A percentile compares a stretch with the other conserved stretches of the same genome.
Evolutionary conservation across 2,797 vertebrate species (phyloP).

Genomic region (Alca torda): DNA sequence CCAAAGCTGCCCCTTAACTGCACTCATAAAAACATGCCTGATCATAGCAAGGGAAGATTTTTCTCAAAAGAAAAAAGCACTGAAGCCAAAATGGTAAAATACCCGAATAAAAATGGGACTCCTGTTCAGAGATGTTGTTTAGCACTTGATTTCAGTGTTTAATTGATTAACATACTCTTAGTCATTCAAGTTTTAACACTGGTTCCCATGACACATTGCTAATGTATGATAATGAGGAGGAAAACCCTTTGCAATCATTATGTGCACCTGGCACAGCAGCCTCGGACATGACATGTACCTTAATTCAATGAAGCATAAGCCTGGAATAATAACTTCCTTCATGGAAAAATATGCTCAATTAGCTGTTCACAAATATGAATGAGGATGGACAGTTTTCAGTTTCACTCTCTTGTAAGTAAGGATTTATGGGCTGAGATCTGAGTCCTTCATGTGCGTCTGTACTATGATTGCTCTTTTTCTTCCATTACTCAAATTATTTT

Average conservation of each 20-base stretch:
- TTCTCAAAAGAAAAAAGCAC: not conserved
- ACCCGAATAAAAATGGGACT: not conserved
- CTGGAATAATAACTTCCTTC: slow-evolving; percentile 11
- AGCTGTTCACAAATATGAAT: not conserved
- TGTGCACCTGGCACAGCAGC: not conserved
- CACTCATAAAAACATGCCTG: not conserved
- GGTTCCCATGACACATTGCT: not conserved
- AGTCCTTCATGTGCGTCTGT: not conserved
- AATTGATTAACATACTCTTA: not conserved
- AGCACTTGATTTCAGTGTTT: not conserved
- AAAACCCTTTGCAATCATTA: not conserved
- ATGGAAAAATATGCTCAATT: slow-evolving; percentile 19
- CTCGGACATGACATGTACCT: not conserved
- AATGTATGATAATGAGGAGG: not conserved
- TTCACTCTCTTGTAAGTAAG: not conserved
- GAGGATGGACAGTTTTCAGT: not conserved
- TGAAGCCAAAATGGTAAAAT: not conserved
- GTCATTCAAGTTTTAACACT: not conserved
- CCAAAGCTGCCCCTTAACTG: not conserved
- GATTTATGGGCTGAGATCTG: not conserved
- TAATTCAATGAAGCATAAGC: not conserved
- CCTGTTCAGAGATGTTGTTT: not conserved
- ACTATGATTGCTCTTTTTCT: not conserved
- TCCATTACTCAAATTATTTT: not conserved
- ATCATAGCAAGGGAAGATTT: not conserved